phyloP scores from a whole-genome alignment of 1,140 invertebrate species.

The Aporrectodea caliginosa region DNA sequence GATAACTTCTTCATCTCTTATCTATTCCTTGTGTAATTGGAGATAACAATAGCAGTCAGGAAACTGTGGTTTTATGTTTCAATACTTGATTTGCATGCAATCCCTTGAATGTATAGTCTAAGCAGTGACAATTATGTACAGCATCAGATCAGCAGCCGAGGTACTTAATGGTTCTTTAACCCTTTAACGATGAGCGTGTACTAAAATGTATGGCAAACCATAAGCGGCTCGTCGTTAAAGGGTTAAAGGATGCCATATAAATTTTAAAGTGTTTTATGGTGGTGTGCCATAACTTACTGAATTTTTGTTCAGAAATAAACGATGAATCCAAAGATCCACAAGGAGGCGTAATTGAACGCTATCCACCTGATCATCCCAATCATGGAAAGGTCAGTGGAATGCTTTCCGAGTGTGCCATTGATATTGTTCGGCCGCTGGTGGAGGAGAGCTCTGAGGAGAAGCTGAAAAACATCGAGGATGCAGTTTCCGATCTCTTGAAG shows the following conservation, averaged over 20 bases:
- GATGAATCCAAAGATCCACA: background rate
- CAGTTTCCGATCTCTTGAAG: conserved; percentile 11
- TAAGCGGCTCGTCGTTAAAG: no score
- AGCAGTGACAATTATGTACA: no score
- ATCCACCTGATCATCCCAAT: conserved; percentile 12
- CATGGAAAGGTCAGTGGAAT: conserved; percentile 8
- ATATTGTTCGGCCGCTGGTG: background rate
- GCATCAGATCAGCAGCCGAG: background rate
- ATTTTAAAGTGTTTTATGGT: background rate
- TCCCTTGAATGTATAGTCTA: no score
- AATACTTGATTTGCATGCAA: no score
- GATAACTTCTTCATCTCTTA: no score
- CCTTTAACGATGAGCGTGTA: no score
- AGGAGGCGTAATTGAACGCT: conserved; percentile 6
- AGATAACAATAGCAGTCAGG: no score
- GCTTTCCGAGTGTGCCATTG: conserved; percentile 3
- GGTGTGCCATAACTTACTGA: no score
- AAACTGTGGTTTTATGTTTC: no score
- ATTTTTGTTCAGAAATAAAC: conserved; percentile 5
- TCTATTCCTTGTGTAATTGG: no score
- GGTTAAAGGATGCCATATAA: background rate
- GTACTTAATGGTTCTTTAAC: background rate
- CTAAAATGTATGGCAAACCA: no score
- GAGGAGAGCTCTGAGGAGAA: background rate
- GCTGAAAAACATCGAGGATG: background rate